phyloP scores from a whole-genome alignment of 2,113 vertebrate species.

The Hippocampus barbouri region DNA sequence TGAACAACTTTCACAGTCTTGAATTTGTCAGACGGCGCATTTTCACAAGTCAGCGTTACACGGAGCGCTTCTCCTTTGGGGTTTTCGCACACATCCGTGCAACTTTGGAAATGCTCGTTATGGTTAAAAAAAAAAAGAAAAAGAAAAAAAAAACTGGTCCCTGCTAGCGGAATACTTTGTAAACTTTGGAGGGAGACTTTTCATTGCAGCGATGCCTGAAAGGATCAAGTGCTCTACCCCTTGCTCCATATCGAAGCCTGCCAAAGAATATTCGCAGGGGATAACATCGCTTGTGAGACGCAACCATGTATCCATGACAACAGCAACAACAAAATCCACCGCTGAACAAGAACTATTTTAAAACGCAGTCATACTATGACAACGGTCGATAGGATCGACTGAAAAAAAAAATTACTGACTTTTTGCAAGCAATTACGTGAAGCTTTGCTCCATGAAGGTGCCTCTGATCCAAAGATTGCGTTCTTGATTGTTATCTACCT shows the following conservation, averaged over 20 bases:
- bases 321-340: not conserved
- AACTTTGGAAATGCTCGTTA: slow-evolving; percentile 8
- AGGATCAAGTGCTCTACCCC: not conserved
- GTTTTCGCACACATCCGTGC: slow-evolving; percentile 13
- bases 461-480: slow-evolving; percentile 17
- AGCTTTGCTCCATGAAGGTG: slow-evolving; percentile 4
- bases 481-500: not conserved
- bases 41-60: slow-evolving; percentile 16
- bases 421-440: not conserved
- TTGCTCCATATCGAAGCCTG: slow-evolving; percentile 7
- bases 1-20: slow-evolving; percentile 10
- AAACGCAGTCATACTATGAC: not conserved
- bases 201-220: slow-evolving; percentile 2
- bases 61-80: not conserved
- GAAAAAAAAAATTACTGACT: not conserved
- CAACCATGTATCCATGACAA: slow-evolving; percentile 17
- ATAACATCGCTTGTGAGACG: slow-evolving; percentile 1
- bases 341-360: not conserved
- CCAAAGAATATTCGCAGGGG: slow-evolving; percentile 15
- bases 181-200: slow-evolving; percentile 14
- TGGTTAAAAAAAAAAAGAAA: not conserved
- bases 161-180: slow-evolving; percentile 11
- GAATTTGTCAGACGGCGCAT: not conserved
- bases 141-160: slow-evolving; percentile 7
- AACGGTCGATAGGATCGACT: not conserved